Evolutionary conservation across 2,113 vertebrate species (phyloP).

Genomic region (Pseudois nayaur): DNA sequence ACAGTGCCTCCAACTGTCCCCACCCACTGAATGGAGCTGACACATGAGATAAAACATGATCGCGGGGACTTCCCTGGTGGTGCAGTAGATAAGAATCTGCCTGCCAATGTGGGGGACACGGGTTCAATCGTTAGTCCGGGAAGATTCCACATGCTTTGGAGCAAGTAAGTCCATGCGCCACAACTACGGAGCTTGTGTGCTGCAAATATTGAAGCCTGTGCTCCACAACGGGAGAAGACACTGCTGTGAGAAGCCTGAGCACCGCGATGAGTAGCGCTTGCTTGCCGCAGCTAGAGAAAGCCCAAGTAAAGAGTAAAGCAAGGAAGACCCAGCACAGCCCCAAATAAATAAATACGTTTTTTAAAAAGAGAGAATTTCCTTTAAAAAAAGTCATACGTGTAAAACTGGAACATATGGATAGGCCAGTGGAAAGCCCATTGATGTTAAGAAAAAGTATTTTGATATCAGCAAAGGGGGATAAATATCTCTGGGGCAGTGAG

Average conservation of each 20-base stretch:
- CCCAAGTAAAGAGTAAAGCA: neutral
- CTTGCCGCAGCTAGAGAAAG: neutral
- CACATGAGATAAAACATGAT: neutral
- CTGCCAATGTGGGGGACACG: neutral
- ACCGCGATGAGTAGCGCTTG: neutral
- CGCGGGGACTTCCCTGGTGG: neutral
- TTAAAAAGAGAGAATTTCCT: neutral
- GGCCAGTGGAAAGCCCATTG: neutral
- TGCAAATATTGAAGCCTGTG: neutral
- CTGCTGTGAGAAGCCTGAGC: neutral
- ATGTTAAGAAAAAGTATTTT: neutral
- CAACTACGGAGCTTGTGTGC: neutral
- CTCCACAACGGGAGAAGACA: rapidly evolving
- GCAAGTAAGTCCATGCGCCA: neutral
- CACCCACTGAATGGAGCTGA: neutral
- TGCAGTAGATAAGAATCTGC: neutral
- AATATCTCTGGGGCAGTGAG: neutral
- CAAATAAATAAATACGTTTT: neutral
- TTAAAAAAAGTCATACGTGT: neutral
- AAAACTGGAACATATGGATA: neutral
- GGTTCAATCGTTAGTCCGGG: neutral
- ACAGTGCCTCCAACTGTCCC: neutral
- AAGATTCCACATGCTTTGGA: neutral
- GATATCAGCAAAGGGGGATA: neutral
- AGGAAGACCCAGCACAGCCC: neutral